A percentile compares a stretch with the other conserved stretches of the same genome.
Evolutionary conservation across 1,140 invertebrate species (phyloP).

Genomic region (Rhagoletis zephyria): DNA sequence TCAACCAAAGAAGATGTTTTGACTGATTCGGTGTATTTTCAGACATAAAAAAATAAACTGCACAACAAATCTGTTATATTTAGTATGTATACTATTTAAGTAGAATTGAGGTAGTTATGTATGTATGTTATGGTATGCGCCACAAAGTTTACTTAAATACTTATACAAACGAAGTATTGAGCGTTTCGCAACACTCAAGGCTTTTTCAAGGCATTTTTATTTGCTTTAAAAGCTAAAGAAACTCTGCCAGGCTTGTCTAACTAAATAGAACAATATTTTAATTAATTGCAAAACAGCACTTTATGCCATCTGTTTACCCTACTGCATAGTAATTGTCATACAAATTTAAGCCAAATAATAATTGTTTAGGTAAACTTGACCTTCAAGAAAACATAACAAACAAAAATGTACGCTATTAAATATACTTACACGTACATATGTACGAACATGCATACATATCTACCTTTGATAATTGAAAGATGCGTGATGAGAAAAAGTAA

Average conservation of each 20-base stretch:
- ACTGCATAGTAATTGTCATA: conserved; percentile 1
- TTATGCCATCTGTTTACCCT: not conserved
- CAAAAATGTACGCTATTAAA: not conserved
- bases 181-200: too few species aligned
- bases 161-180: too few species aligned
- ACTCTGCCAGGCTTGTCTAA: not conserved
- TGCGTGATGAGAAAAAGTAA: not conserved
- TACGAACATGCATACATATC: not conserved
- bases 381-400: not conserved
- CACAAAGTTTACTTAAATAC: too few species aligned
- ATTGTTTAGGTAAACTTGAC: conserved; percentile 27
- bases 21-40: too few species aligned
- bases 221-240: not conserved
- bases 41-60: too few species aligned
- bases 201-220: not conserved
- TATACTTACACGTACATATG: too few species aligned
- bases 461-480: not conserved
- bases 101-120: too few species aligned
- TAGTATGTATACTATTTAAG: too few species aligned
- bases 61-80: too few species aligned
- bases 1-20: too few species aligned
- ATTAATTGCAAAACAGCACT: not conserved
- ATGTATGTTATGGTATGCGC: too few species aligned
- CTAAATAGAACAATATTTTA: not conserved
- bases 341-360: not conserved